phyloP scores from a whole-genome alignment of 2,888 invertebrate genomes.

The Lottia gigantea region DNA sequence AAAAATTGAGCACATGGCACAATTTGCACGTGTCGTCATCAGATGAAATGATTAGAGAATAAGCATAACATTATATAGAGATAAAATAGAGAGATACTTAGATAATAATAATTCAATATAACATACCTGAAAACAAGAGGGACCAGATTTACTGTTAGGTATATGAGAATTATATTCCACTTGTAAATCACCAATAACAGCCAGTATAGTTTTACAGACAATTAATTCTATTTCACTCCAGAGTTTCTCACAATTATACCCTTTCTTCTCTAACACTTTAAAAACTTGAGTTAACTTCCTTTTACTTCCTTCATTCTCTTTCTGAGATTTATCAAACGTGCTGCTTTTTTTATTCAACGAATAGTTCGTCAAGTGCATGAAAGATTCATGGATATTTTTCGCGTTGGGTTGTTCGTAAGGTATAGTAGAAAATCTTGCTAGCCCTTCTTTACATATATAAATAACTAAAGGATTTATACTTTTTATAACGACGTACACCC shows the following conservation, averaged over 20 bases:
- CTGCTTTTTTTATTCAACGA: slow-evolving; percentile 70
- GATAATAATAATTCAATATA: too few species aligned
- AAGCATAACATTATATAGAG: too few species aligned
- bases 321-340: slow-evolving; percentile 67
- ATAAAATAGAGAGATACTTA: too few species aligned
- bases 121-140: slow-evolving; percentile 70
- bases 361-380: slow-evolving; percentile 71
- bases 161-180: slow-evolving; percentile 62
- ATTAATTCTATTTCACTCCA: slow-evolving; percentile 69
- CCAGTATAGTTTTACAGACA: slow-evolving; percentile 69
- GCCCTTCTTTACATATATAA: slow-evolving; percentile 65
- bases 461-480: slow-evolving; percentile 69
- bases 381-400: slow-evolving; percentile 69
- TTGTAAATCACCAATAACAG: slow-evolving; percentile 70
- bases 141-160: slow-evolving; percentile 65
- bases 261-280: slow-evolving; percentile 55
- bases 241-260: slow-evolving; percentile 64
- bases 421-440: slow-evolving; percentile 70
- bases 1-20: too few species aligned
- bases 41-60: too few species aligned
- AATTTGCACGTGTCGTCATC: too few species aligned
- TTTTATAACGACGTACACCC: slow-evolving; percentile 69
- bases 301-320: slow-evolving; percentile 68
- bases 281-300: slow-evolving; percentile 69
- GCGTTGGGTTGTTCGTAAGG: slow-evolving; percentile 68